A percentile compares a stretch with the other conserved stretches of the same genome.
Evolutionary conservation across 1,140 invertebrate genomes (phyloP).

Genomic region (Cheumatopsyche charites): DNA sequence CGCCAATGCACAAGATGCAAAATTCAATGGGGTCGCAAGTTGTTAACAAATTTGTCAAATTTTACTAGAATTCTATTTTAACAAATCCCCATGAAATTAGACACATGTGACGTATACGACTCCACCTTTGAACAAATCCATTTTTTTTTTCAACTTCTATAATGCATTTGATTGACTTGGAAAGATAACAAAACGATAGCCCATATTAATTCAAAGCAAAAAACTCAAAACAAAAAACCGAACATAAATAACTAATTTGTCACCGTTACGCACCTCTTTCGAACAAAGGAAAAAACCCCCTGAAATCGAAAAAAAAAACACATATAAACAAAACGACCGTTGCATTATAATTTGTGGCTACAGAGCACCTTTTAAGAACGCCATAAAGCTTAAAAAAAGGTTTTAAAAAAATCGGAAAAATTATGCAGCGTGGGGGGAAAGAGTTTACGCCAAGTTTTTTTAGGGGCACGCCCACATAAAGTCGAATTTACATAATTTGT

Average conservation of each 20-base stretch:
- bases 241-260: background rate
- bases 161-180: too few relatives aligned
- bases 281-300: background rate
- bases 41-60: too few relatives aligned
- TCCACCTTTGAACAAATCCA: too few relatives aligned
- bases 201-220: too few relatives aligned
- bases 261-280: background rate
- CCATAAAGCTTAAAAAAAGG: background rate
- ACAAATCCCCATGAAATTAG: too few relatives aligned
- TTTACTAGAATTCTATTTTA: too few relatives aligned
- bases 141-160: too few relatives aligned
- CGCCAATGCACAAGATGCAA: too few relatives aligned
- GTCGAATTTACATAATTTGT: conserved; percentile 34
- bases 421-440: background rate
- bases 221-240: too few relatives aligned
- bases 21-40: too few relatives aligned
- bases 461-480: conserved; percentile 22
- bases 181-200: too few relatives aligned
- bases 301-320: background rate
- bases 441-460: conserved; percentile 28
- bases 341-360: conserved; percentile 14
- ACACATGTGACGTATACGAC: too few relatives aligned
- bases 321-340: background rate
- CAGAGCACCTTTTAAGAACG: conserved; percentile 1
- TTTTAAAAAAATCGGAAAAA: background rate